A percentile compares a stretch with the other conserved stretches of the same genome.
Conservation (phyloP, 2,113 vertebrate species). For the Cichladusa arquata region DNA sequence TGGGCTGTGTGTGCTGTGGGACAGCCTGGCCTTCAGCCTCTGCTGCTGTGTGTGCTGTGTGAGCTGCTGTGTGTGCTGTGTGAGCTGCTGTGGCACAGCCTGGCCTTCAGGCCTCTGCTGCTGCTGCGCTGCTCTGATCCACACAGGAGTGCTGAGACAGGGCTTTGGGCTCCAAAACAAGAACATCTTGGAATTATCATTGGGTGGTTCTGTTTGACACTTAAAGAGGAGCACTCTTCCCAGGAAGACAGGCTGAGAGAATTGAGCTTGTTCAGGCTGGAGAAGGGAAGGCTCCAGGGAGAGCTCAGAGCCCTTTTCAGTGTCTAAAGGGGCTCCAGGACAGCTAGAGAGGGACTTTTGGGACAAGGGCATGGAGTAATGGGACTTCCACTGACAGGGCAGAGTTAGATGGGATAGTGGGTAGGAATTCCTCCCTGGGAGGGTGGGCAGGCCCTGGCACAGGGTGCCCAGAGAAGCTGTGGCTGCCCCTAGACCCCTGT, state of each 20-base stretch:
- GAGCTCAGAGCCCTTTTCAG: background rate
- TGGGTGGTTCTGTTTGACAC: background rate
- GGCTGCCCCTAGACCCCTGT: background rate
- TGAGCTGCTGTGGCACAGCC: background rate
- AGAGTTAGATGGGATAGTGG: background rate
- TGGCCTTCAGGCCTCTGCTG: background rate
- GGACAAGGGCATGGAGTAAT: no score
- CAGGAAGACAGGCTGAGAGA: no score
- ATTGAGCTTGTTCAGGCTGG: background rate
- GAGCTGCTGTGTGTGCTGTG: no score
- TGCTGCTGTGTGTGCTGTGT: background rate
- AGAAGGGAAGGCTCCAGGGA: background rate
- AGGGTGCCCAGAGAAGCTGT: background rate
- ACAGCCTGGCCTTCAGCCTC: background rate
- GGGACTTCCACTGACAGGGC: background rate
- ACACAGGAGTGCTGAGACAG: background rate
- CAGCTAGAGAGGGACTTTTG: accelerated
- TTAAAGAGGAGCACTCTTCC: background rate
- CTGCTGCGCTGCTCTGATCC: background rate
- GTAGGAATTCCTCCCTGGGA: accelerated
- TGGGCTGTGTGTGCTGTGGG: no score
- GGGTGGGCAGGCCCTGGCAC: background rate
- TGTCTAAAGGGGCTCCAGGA: background rate
- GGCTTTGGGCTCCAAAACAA: background rate
- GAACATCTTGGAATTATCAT: accelerated